Conservation (phyloP, 2,888 invertebrate genomes). For the Lordiphosa fenestrarum region DNA sequence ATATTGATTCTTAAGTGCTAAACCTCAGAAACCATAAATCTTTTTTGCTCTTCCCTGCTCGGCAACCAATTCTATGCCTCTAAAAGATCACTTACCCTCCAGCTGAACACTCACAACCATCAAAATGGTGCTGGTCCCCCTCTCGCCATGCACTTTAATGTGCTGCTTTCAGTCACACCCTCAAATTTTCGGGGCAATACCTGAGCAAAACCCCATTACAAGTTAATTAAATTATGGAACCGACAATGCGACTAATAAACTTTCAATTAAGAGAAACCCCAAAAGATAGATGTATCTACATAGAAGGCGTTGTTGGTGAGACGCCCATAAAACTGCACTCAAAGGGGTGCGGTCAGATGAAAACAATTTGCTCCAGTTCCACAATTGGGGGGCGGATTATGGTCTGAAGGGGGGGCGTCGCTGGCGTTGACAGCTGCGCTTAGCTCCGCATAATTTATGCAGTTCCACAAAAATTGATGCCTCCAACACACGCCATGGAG, state of each 20-base stretch:
- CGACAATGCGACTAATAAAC: conserved; percentile 59
- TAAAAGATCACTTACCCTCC: too few relatives aligned
- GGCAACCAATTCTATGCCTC: too few relatives aligned
- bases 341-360: conserved; percentile 33
- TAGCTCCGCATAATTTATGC: conserved; percentile 62
- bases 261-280: conserved; percentile 64
- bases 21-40: too few relatives aligned
- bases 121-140: too few relatives aligned
- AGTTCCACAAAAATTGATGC: conserved; percentile 33
- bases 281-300: conserved; percentile 7
- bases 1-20: too few relatives aligned
- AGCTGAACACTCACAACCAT: conserved; percentile 40
- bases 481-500: conserved; percentile 39
- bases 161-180: conserved; percentile 12
- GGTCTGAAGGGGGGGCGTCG: conserved; percentile 5
- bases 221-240: conserved; percentile 65
- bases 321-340: conserved; percentile 45
- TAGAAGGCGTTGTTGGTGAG: conserved; percentile 39
- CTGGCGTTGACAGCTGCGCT: conserved; percentile 58
- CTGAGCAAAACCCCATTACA: conserved; percentile 43
- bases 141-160: too few relatives aligned
- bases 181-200: too few relatives aligned
- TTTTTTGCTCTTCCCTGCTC: too few relatives aligned
- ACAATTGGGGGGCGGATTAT: conserved; percentile 42
- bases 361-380: conserved; percentile 65